Conservation (phyloP, 2,113 vertebrate species). For the Stegostoma tigrinum region DNA sequence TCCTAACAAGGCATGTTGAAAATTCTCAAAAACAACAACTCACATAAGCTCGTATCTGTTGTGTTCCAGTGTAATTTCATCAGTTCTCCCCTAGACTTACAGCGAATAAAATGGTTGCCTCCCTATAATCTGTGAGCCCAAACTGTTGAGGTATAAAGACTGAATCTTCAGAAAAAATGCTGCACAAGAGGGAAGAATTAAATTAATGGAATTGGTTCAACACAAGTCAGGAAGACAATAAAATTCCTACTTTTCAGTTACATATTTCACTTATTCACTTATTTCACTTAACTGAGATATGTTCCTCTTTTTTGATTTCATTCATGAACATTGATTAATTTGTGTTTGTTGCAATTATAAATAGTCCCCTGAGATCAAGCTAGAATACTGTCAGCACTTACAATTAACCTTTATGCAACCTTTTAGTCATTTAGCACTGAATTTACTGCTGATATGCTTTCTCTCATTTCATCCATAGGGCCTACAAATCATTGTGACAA, state of each 20-base stretch:
- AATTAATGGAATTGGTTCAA: neutral
- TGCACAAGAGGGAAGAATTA: neutral
- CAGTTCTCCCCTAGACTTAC: neutral
- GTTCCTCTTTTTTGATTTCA: neutral
- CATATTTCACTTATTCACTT: neutral
- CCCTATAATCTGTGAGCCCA: neutral
- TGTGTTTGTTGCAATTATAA: neutral
- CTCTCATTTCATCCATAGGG: neutral
- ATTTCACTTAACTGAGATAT: constrained; percentile 8
- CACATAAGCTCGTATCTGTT: neutral
- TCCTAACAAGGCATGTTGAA: neutral
- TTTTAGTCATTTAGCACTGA: neutral
- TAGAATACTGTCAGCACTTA: neutral
- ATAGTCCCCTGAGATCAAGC: constrained; percentile 9
- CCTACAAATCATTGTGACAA: constrained; percentile 35
- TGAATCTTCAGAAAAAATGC: neutral
- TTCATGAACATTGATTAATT: constrained; percentile 23
- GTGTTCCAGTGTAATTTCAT: neutral
- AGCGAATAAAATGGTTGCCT: neutral
- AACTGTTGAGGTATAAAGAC: neutral
- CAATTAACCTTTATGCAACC: neutral
- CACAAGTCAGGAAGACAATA: neutral
- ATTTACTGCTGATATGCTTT: constrained; percentile 29
- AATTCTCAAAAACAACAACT: neutral
- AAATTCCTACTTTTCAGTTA: neutral